Evolutionary conservation across 2,113 vertebrate species (phyloP).

Genomic region (Ciconia boyciana): DNA sequence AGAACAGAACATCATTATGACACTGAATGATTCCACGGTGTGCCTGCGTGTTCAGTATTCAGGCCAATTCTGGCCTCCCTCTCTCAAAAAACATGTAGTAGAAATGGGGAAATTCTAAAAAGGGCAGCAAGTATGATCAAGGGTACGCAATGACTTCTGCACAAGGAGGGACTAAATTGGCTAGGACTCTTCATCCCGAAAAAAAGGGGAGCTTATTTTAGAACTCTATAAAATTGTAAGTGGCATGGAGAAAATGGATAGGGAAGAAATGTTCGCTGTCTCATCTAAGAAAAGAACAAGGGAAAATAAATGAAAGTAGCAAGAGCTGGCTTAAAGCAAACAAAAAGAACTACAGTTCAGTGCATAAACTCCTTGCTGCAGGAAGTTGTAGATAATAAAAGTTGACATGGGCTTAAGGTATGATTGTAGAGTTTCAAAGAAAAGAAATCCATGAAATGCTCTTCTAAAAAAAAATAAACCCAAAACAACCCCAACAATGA

Average conservation of each 20-base stretch:
- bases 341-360: background rate
- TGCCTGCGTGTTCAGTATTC: background rate
- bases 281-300: background rate
- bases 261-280: background rate
- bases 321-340: background rate
- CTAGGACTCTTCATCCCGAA: background rate
- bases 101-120: background rate
- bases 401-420: background rate
- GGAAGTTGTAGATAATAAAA: background rate
- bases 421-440: background rate
- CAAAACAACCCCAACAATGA: background rate
- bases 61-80: background rate
- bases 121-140: background rate
- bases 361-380: background rate
- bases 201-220: constrained; percentile 18
- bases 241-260: background rate
- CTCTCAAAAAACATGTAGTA: background rate
- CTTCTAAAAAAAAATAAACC: background rate
- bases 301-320: background rate
- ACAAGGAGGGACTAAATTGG: background rate
- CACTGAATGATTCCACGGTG: background rate
- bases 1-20: background rate
- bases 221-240: background rate
- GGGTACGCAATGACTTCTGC: background rate
- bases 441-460: background rate